These are phyloP conservation scores for Uropsilus gracilis DNA, from an alignment of 2,113 vertebrate genomes.

Conservation along the genomic window DNA sequence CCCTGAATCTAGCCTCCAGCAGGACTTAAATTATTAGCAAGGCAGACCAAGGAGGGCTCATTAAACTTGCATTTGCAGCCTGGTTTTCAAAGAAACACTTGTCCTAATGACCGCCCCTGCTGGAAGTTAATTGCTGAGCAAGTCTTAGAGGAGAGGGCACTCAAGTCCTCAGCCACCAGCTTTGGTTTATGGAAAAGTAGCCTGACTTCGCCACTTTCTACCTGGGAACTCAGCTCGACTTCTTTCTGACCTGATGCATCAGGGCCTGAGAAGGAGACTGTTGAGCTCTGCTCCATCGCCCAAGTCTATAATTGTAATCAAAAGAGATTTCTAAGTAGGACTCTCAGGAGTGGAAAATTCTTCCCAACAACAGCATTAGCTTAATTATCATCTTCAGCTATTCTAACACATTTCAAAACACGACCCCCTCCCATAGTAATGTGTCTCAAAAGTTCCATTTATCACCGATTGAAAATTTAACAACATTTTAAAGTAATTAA, in stretches of 20 bases:
- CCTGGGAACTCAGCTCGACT: background rate
- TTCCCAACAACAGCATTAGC: background rate
- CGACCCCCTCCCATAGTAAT: too few species aligned
- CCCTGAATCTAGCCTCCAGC: background rate
- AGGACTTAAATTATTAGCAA: background rate
- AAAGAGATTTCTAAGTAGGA: slow-evolving; percentile 41
- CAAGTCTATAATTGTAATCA: background rate
- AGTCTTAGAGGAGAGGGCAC: background rate
- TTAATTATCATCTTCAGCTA: background rate
- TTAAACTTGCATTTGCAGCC: background rate
- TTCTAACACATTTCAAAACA: slow-evolving; percentile 30
- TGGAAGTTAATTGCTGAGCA: background rate
- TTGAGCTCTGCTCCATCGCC: background rate
- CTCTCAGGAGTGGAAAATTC: background rate
- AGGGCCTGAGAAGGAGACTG: background rate
- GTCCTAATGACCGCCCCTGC: background rate
- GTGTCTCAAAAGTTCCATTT: background rate
- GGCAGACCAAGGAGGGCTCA: background rate
- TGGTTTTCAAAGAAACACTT: background rate
- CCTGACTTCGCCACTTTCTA: background rate
- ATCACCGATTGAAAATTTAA: background rate
- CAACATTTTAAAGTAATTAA: slow-evolving; percentile 18
- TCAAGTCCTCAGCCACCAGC: background rate
- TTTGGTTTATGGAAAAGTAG: background rate
- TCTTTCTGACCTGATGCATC: background rate